These are phyloP conservation scores for Hephaestus fuliginosus DNA, from an alignment of 2,797 vertebrate species.

Conservation along the genomic window DNA sequence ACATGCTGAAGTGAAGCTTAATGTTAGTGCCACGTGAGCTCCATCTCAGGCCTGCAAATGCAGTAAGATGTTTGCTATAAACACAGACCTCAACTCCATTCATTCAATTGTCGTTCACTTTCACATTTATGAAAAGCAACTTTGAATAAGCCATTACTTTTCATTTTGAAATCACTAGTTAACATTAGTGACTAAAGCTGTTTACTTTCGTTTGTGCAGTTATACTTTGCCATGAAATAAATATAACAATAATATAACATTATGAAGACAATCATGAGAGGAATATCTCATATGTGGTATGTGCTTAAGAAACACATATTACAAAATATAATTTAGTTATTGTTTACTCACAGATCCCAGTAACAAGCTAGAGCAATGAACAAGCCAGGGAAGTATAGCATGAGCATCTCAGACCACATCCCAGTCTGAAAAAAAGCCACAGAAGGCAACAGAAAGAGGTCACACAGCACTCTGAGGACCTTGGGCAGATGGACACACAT, in stretches of 20 bases:
- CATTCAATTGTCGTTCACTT: neutral
- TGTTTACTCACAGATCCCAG: neutral
- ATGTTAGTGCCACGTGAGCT: neutral
- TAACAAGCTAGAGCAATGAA: neutral
- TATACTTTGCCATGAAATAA: neutral
- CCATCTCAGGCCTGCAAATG: neutral
- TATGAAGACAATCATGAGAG: neutral
- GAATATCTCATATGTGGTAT: neutral
- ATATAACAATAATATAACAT: neutral
- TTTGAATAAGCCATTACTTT: neutral
- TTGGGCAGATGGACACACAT: slow-evolving; percentile 7
- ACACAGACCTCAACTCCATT: neutral
- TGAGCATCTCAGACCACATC: neutral
- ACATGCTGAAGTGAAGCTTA: neutral
- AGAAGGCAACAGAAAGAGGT: slow-evolving; percentile 6
- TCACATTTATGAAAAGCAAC: neutral
- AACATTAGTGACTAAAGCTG: neutral
- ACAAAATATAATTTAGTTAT: neutral
- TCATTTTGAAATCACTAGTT: neutral
- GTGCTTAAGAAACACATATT: neutral
- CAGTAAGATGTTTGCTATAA: neutral
- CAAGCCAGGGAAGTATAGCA: neutral
- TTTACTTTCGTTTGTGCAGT: slow-evolving; percentile 16
- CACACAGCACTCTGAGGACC: slow-evolving; percentile 14
- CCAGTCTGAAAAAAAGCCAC: neutral